Conservation (phyloP, 2,797 vertebrate species). For the Spheniscus humboldti region DNA sequence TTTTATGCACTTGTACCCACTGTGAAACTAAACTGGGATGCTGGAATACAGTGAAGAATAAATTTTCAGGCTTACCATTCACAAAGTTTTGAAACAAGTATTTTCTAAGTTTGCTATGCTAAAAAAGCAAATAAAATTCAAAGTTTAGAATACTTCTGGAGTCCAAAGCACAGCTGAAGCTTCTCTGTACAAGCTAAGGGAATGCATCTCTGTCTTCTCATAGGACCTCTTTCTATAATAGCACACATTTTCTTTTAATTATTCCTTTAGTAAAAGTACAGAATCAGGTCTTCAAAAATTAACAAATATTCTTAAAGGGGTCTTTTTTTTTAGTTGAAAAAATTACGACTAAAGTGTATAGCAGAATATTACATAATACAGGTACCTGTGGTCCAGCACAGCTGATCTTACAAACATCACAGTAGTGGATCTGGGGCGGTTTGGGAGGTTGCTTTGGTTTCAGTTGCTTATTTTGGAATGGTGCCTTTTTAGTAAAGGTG, state of each 20-base stretch:
- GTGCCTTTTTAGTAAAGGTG: slow-evolving; percentile 92
- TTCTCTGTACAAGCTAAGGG: not conserved
- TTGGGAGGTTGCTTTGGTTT: slow-evolving; percentile 94
- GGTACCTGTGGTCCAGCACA: slow-evolving; percentile 95
- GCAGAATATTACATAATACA: slow-evolving; percentile 18
- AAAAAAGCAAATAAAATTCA: not conserved
- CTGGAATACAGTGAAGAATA: not conserved
- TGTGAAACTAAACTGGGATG: not conserved
- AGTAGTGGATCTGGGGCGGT: slow-evolving; percentile 97
- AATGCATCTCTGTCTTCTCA: not conserved
- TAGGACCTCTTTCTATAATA: not conserved
- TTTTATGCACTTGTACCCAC: not conserved
- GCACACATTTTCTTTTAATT: not conserved
- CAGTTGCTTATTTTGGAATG: slow-evolving; percentile 92
- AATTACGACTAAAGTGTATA: not conserved
- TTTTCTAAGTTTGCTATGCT: not conserved
- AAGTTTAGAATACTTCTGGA: not conserved
- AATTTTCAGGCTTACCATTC: not conserved
- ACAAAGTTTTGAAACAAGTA: not conserved
- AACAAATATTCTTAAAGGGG: not conserved
- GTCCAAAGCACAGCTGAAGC: not conserved
- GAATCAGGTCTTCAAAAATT: not conserved
- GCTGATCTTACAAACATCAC: slow-evolving; percentile 97
- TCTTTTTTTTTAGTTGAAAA: not conserved
- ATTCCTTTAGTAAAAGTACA: not conserved